Evolutionary conservation across 1,140 invertebrate genomes (phyloP), one percentile per base, ranked within the genome.

Genomic region (Drosophila chauvacae): DNA sequence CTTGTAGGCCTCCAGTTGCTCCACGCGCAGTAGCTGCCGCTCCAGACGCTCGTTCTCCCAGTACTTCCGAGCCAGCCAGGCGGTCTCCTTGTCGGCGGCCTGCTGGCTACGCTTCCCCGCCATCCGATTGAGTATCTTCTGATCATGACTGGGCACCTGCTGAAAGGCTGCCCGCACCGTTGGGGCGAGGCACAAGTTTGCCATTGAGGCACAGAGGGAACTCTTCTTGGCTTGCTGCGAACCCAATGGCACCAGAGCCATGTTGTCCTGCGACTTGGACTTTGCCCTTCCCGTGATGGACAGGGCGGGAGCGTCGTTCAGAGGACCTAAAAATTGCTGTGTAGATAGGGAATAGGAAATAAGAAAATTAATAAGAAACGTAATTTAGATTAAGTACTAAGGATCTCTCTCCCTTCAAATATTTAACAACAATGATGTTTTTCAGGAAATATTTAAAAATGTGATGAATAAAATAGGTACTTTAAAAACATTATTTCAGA

Each of bases 41-140:
- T 92, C 91, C 39, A 86, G 70, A 0, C 90, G 80, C 56, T 93
- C 92, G 60, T 91, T 91, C 58, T 93, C 91, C 92, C 92, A 93
- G 55, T 84, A 85, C 55, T 92, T 93, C 0, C 85, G 76, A 9
- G 92, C 92, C 47, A 93, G 50, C 91, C 91, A 92, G 13, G 92
- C 87, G 39, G 92, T 91, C 57, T 93, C 92, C 60, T 91, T 91
- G 33, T 85, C 81, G 23, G 77, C 70, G 11, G 83, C 82, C 72
- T 86, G 80, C 33, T 92, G 80, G 41, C 68, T 88, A 0, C 92
- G 79, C 60, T 91, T 92, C 7, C 69, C 86, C 3, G 91, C 92
- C 92, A 93, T 93, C 1, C 92, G 81, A 47, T 93, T 92, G 1
- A 93, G 71, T 39, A 93, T 93, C 60, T 90, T 91, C 61, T 91